Conservation (phyloP, 2,888 invertebrate species). For the Kryphioiulus occultus region DNA sequence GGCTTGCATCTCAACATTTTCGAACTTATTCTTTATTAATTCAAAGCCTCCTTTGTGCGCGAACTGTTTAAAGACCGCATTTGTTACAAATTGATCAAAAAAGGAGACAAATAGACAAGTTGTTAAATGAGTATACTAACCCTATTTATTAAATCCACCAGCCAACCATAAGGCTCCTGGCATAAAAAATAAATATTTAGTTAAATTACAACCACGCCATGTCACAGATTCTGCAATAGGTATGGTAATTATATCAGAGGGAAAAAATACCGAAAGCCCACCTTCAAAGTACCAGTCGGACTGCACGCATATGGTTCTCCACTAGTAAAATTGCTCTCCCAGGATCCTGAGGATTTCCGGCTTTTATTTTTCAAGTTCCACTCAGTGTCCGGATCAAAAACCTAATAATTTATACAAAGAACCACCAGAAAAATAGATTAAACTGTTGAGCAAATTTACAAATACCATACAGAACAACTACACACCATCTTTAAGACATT, state of each 20-base stretch:
- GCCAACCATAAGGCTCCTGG: constrained; percentile 63
- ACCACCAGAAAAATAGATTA: neutral
- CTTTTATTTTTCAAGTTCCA: constrained; percentile 64
- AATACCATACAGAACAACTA: neutral
- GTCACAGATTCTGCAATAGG: constrained; percentile 41
- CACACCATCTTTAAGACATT: constrained; percentile 61
- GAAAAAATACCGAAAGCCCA: constrained; percentile 45
- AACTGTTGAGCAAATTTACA: neutral
- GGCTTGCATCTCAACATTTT: constrained; percentile 61
- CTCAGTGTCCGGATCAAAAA: constrained; percentile 64
- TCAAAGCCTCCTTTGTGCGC: constrained; percentile 63
- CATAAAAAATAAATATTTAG: constrained; percentile 51
- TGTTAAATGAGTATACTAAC: constrained; percentile 57
- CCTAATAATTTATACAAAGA: constrained; percentile 57
- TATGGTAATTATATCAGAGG: neutral
- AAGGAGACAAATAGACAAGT: neutral
- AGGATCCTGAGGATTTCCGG: constrained; percentile 53
- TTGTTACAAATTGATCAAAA: neutral
- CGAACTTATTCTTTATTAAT: constrained; percentile 60
- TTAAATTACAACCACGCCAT: neutral
- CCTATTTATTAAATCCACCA: constrained; percentile 64
- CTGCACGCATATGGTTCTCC: constrained; percentile 57
- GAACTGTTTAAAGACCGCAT: constrained; percentile 59
- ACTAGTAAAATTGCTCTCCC: constrained; percentile 61
- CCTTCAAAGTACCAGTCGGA: constrained; percentile 54